Percentiles rank a stretch among this genome's conserved stretches.
Conservation (phyloP, 2,797 vertebrate genomes). For the Malacoraja senta region DNA sequence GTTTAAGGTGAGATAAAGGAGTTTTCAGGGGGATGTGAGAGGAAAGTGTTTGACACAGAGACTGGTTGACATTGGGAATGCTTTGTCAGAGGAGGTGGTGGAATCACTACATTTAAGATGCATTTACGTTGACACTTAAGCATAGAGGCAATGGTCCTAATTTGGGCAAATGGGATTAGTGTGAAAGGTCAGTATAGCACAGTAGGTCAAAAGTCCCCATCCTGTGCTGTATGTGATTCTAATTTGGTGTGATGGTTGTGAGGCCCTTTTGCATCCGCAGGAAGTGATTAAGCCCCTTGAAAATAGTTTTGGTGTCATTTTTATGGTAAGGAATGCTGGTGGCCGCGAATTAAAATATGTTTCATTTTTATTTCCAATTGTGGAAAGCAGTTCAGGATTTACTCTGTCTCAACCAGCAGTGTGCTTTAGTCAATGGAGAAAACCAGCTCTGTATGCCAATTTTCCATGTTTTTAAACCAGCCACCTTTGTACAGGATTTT, state of each 20-base stretch:
- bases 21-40: no score
- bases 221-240: no score
- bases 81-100: no score
- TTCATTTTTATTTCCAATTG: background rate
- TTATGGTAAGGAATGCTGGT: background rate
- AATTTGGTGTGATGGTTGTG: background rate
- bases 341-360: background rate
- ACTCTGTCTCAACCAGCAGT: background rate
- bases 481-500: background rate
- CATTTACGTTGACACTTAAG: no score
- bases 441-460: background rate
- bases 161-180: no score
- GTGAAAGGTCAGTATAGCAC: no score
- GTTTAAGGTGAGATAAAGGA: no score
- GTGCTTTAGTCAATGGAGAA: background rate
- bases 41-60: no score
- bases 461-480: background rate
- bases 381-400: background rate
- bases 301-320: background rate
- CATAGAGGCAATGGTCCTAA: no score
- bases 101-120: no score
- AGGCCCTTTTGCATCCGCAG: background rate
- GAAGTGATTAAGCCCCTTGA: background rate
- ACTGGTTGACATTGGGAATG: no score
- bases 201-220: no score